Percentiles rank a stretch among this genome's conserved stretches.
Evolutionary conservation across 1,140 invertebrate genomes (phyloP).

Genomic region (Trissolcus basalis): DNA sequence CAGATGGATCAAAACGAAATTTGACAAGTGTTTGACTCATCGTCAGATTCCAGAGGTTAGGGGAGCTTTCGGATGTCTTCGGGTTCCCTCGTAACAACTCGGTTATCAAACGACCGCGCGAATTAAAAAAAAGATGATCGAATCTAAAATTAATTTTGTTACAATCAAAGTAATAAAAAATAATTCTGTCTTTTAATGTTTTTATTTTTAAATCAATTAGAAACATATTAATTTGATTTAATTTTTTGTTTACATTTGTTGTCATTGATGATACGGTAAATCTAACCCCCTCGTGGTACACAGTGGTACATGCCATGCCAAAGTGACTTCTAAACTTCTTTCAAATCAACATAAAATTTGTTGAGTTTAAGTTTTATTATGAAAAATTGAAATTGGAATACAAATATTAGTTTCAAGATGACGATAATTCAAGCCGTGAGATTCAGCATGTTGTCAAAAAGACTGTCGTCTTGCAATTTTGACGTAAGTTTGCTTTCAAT

Average conservation of each 20-base stretch:
- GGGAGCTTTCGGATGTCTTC: background rate
- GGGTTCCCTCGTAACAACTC: background rate
- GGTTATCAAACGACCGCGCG: background rate
- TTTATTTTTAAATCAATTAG: too few species aligned
- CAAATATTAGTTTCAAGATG: conserved; percentile 21
- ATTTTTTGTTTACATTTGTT: too few species aligned
- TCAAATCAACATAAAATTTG: too few species aligned
- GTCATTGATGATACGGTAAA: too few species aligned
- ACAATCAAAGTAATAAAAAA: too few species aligned
- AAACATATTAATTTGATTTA: too few species aligned
- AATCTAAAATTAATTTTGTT: background rate
- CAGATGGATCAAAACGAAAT: conserved; percentile 2
- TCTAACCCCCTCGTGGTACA: background rate
- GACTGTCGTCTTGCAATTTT: conserved; percentile 16
- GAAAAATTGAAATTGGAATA: background rate
- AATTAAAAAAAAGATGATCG: background rate
- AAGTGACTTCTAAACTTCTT: background rate
- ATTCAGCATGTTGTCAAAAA: conserved; percentile 20
- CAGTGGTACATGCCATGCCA: background rate
- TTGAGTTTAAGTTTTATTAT: background rate
- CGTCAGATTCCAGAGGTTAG: background rate
- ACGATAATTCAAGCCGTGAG: conserved; percentile 32
- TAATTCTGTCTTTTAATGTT: too few species aligned
- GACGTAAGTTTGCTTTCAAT: conserved; percentile 27
- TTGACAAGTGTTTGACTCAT: conserved; percentile 10